A percentile compares a stretch with the other conserved stretches of the same genome.
Conservation (phyloP, 2,797 vertebrate genomes). For the Lophius americanus region DNA sequence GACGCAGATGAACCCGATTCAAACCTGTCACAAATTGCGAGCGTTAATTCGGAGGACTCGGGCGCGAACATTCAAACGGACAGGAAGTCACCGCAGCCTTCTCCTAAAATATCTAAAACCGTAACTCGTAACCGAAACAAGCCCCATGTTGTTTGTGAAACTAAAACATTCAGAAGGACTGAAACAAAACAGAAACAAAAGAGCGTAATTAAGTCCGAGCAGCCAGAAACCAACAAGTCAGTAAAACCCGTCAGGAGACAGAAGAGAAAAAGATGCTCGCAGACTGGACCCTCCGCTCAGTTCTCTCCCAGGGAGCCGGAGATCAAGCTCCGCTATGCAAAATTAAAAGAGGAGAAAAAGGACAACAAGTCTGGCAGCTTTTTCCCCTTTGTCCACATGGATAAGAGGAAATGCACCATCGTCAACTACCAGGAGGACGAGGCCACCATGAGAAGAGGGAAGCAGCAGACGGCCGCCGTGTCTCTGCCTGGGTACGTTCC, state of each 20-base stretch:
- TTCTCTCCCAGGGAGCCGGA: conserved; percentile 75
- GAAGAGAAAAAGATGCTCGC: conserved; percentile 39
- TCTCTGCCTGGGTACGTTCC: conserved; percentile 69
- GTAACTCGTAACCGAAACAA: conserved; percentile 2
- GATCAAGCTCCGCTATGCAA: conserved; percentile 73
- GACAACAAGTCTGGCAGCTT: conserved; percentile 57
- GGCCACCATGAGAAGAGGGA: conserved; percentile 22
- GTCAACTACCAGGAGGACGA: conserved; percentile 81
- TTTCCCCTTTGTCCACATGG: conserved; percentile 75
- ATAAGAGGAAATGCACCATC: conserved; percentile 63
- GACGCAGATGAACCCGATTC: conserved; percentile 33
- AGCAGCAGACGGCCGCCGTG: not conserved
- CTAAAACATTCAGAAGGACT: conserved; percentile 22
- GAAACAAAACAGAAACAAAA: conserved; percentile 13
- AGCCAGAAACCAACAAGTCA: not conserved
- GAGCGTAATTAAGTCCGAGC: not conserved
- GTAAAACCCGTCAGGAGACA: conserved; percentile 15
- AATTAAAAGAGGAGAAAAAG: conserved; percentile 59
- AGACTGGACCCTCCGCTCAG: conserved; percentile 18
- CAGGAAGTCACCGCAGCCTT: conserved; percentile 15
- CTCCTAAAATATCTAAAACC: not conserved
- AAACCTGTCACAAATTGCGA: not conserved
- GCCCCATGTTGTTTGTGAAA: not conserved
- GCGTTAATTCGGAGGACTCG: conserved; percentile 40
- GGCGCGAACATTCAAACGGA: not conserved